Conservation (phyloP, 2,888 invertebrate species). For the Brachyopa scutellaris region DNA sequence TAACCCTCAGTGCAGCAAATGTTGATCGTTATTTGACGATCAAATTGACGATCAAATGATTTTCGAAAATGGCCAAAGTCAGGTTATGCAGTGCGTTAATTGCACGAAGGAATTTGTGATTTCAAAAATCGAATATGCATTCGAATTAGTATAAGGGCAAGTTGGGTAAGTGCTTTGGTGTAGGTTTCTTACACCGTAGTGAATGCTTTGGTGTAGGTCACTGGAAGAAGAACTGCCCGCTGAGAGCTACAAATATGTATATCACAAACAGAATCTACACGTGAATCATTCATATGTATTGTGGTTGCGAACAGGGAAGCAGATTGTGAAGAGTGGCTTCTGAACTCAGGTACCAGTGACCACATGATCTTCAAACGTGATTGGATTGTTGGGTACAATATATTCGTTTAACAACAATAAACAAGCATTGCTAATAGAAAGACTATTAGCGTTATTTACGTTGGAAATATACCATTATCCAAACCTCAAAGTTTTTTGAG, state of each 20-base stretch:
- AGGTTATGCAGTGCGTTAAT: too few species aligned
- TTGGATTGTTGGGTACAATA: conserved; percentile 27
- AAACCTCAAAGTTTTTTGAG: too few species aligned
- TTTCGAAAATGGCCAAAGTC: too few species aligned
- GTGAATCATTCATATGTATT: neutral
- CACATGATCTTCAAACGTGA: conserved; percentile 45
- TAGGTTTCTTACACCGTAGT: too few species aligned
- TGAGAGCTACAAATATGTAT: neutral
- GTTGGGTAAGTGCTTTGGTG: neutral
- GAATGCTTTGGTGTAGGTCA: conserved; percentile 24
- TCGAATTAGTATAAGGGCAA: conserved; percentile 44
- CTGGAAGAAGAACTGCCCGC: conserved; percentile 6
- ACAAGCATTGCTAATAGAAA: conserved; percentile 39
- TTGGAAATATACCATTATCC: too few species aligned
- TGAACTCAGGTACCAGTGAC: conserved; percentile 49
- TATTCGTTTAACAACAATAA: neutral
- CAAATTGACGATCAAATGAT: too few species aligned
- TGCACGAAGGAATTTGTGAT: too few species aligned
- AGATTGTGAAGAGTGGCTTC: too few species aligned
- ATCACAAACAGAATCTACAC: neutral
- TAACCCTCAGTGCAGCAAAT: too few species aligned
- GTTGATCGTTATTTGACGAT: too few species aligned
- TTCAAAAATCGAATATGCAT: conserved; percentile 49
- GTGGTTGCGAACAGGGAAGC: neutral
- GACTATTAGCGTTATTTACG: conserved; percentile 29